These are phyloP conservation scores for Euzetes globulus DNA, from an alignment of 2,888 invertebrate species.

Conservation along the genomic window DNA sequence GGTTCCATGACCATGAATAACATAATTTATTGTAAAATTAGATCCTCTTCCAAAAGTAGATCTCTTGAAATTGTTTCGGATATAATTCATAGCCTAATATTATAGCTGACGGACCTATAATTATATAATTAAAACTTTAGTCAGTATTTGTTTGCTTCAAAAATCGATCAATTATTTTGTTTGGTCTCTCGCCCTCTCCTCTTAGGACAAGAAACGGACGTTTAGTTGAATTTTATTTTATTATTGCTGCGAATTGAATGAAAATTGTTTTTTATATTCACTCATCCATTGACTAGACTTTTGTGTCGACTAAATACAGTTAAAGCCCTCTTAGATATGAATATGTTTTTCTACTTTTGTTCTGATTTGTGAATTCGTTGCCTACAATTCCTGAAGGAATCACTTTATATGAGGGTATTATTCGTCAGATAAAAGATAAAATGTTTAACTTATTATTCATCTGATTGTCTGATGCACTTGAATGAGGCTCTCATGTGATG, in stretches of 20 bases:
- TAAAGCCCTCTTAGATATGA: no score
- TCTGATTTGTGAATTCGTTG: no score
- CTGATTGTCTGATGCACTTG: conserved; percentile 13
- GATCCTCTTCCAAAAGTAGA: background rate
- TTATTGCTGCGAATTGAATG: no score
- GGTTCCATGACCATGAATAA: background rate
- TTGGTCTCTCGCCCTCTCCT: background rate
- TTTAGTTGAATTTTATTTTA: no score
- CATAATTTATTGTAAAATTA: background rate
- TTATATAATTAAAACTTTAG: background rate
- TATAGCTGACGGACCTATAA: background rate
- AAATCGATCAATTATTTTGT: background rate
- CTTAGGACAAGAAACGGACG: background rate
- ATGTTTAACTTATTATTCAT: conserved; percentile 18
- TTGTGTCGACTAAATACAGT: no score
- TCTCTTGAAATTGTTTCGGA: background rate
- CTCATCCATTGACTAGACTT: no score
- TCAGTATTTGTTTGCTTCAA: background rate
- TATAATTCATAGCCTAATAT: background rate
- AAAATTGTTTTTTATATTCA: no score
- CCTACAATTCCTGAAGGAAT: no score
- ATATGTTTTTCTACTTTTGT: no score
- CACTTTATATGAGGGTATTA: background rate
- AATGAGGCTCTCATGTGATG: background rate
- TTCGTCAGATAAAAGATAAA: background rate